Conservation (phyloP, 2,888 invertebrate species). For the Apotomis turbidana region DNA sequence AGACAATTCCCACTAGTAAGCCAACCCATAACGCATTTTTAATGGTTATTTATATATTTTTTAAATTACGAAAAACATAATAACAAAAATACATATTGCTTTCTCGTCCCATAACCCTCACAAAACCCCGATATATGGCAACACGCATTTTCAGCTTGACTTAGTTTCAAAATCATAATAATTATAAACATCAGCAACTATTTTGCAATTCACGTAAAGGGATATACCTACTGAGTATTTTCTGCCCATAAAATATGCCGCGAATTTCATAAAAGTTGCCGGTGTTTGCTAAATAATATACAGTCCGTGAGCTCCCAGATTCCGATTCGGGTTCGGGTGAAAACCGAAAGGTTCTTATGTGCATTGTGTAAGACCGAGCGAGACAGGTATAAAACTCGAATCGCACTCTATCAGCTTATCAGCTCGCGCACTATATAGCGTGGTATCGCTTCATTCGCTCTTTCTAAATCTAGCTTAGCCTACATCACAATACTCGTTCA, state of each 20-base stretch:
- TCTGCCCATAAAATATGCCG: too few species aligned
- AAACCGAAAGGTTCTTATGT: too few species aligned
- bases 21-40: not conserved
- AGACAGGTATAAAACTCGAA: too few species aligned
- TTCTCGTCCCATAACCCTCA: slow-evolving; percentile 24
- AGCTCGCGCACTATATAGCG: not conserved
- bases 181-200: not conserved
- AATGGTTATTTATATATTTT: not conserved
- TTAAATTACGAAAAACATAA: not conserved
- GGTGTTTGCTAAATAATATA: not conserved
- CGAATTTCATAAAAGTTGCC: too few species aligned
- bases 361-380: too few species aligned
- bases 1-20: too few species aligned
- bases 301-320: too few species aligned
- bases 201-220: too few species aligned
- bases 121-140: slow-evolving; percentile 29
- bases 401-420: too few species aligned
- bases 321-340: too few species aligned
- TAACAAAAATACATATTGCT: slow-evolving; percentile 23
- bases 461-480: slow-evolving; percentile 48
- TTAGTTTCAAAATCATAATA: slow-evolving; percentile 43
- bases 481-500: slow-evolving; percentile 73
- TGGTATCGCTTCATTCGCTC: slow-evolving; percentile 23
- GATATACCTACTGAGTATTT: too few species aligned
- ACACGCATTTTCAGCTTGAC: slow-evolving; percentile 40